Evolutionary conservation across 2,113 vertebrate species (phyloP), one percentile per base, ranked within the genome.

Genomic region (Cephalopholis sonnerati): DNA sequence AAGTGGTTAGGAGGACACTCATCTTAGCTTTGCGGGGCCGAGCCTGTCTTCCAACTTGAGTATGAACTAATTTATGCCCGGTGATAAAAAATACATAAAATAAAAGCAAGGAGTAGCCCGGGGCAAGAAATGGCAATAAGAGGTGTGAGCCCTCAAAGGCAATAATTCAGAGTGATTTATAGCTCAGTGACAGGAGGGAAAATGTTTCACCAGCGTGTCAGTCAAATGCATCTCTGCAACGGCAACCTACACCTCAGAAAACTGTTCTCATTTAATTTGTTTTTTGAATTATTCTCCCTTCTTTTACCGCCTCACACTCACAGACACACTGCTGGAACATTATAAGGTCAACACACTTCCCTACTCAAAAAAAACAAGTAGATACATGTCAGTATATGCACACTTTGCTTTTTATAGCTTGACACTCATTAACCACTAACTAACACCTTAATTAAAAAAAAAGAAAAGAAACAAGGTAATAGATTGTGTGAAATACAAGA

Each of bases 51-150:
- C 62, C 81, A 68, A 48, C 41, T 89, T 81, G 84, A 87, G 79
- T 22, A 73, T 81, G 69, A 51, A 74, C 86, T 91, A 89, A 93
- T 92, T 93, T 93, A 93, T 89, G 77, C 81, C 46, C 11, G 12
- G 82, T 85, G 80, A 93, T 91, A 90, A 90, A 93, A 91, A 92
- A 87, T 85, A 89, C 88, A 93, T 88, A 83, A 92, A 93, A 92
- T 88, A 90, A 89, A 90, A 87, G 83, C 78, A 65, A 80, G 86
- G 89, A 87, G 81, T 82, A 65, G 79, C 80, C 73, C 69, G 7
- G 67, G 83, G 88, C 81, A 79, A 82, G 88, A 88, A 81, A 66
- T 78, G 84, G 85, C 88, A 88, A 83, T 77, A 82, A 83, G 83
- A 89, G 84, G 83, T 71, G 87, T 75, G 74, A 75, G 29, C 39